A percentile compares a stretch with the other conserved stretches of the same genome.
These are phyloP conservation scores for Caenorhabditis becei DNA, from an alignment of 2,888 invertebrate genomes.

Conservation along the genomic window DNA sequence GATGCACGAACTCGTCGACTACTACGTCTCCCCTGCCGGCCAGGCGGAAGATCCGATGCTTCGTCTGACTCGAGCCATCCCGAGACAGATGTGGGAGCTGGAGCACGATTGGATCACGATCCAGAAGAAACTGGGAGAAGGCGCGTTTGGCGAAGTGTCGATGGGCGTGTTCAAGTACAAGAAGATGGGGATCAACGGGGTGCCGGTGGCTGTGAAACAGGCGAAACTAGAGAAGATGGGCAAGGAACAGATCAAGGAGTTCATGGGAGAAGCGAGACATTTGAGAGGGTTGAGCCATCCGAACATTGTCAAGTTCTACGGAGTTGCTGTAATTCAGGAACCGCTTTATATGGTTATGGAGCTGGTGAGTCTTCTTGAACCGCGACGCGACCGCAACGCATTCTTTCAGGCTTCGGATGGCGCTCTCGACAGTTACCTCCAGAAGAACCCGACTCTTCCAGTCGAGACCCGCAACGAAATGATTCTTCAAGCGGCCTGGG, in stretches of 20 bases:
- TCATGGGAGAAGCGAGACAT: constrained; percentile 69
- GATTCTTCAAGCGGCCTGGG: constrained; percentile 70
- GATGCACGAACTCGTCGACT: constrained; percentile 33
- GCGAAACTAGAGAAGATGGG: constrained; percentile 69
- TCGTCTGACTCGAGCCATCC: constrained; percentile 43
- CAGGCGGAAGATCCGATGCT: background rate
- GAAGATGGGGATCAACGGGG: background rate
- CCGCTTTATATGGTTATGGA: constrained; percentile 71
- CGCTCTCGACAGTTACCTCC: constrained; percentile 66
- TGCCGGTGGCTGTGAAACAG: constrained; percentile 43
- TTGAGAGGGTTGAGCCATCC: constrained; percentile 49
- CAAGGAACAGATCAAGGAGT: constrained; percentile 71
- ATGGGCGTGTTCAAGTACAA: constrained; percentile 13
- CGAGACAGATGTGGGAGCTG: constrained; percentile 69
- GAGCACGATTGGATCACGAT: constrained; percentile 64
- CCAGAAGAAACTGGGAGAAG: constrained; percentile 73
- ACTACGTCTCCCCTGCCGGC: constrained; percentile 26
- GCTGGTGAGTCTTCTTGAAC: constrained; percentile 34
- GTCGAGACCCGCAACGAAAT: constrained; percentile 64
- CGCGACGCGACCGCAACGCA: too few species aligned
- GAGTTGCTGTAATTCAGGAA: constrained; percentile 64
- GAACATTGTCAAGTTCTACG: constrained; percentile 53
- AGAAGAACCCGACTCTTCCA: constrained; percentile 53
- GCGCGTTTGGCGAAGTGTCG: constrained; percentile 75
- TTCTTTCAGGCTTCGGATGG: constrained; percentile 50